These are phyloP conservation scores for Ispidina picta DNA, from an alignment of 2,797 vertebrate species.

Conservation along the genomic window DNA sequence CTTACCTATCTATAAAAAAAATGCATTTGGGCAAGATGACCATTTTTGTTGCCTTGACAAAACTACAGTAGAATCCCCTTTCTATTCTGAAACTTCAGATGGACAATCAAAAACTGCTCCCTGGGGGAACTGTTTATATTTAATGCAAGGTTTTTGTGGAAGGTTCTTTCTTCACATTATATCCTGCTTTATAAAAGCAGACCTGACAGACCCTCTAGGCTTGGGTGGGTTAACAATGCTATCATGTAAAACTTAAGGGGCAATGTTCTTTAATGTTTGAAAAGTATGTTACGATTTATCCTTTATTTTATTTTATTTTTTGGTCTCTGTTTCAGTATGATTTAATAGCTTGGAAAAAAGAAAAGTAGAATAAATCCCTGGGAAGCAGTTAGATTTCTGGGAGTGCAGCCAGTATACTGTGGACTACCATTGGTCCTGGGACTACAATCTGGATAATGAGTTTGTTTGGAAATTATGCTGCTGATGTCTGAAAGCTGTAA, in stretches of 20 bases:
- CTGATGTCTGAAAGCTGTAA: neutral
- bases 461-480: neutral
- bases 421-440: neutral
- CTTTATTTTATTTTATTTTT: neutral
- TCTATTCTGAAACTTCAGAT: neutral
- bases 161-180: neutral
- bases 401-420: neutral
- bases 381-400: neutral
- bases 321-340: neutral
- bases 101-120: neutral
- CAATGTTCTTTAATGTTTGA: neutral
- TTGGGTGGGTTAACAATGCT: neutral
- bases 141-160: neutral
- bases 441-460: neutral
- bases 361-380: neutral
- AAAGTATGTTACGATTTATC: neutral
- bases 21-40: neutral
- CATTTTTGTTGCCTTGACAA: neutral
- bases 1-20: neutral
- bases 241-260: neutral
- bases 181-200: neutral
- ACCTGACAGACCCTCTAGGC: neutral
- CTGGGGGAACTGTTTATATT: neutral
- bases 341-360: neutral
- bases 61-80: neutral